Evolutionary conservation across 2,113 vertebrate genomes (phyloP).

Genomic region (Catharus bicknelli): DNA sequence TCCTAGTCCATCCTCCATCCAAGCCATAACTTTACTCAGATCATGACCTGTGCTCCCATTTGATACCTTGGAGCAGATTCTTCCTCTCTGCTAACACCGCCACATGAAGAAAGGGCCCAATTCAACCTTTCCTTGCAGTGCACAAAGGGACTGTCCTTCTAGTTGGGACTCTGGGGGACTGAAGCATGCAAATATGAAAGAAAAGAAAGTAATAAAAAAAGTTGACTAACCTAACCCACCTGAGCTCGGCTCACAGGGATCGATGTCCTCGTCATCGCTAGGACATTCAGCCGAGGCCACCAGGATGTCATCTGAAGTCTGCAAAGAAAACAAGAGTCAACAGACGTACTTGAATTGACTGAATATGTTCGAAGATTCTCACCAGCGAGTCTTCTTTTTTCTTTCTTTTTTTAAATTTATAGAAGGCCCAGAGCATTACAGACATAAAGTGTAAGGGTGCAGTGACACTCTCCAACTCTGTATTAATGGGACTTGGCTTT

Average conservation of each 20-base stretch:
- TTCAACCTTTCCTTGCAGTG: background rate
- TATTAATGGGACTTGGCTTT: slow-evolving; percentile 28
- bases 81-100: background rate
- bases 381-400: background rate
- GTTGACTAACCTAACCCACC: slow-evolving; percentile 99
- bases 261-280: slow-evolving; percentile 96
- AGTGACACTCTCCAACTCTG: background rate
- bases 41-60: background rate
- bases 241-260: slow-evolving; percentile 99
- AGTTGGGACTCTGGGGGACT: background rate
- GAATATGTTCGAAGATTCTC: background rate
- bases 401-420: background rate
- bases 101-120: background rate
- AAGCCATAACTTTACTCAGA: background rate
- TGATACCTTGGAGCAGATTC: background rate
- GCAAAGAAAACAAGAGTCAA: slow-evolving; percentile 59
- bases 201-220: slow-evolving; percentile 92
- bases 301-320: slow-evolving; percentile 91
- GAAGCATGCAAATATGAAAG: slow-evolving; percentile 72
- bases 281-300: slow-evolving; percentile 97
- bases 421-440: background rate
- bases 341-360: background rate
- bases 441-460: background rate
- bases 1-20: background rate
- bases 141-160: background rate